Evolutionary conservation across 2,113 vertebrate species (phyloP).

Genomic region (Alces alces): DNA sequence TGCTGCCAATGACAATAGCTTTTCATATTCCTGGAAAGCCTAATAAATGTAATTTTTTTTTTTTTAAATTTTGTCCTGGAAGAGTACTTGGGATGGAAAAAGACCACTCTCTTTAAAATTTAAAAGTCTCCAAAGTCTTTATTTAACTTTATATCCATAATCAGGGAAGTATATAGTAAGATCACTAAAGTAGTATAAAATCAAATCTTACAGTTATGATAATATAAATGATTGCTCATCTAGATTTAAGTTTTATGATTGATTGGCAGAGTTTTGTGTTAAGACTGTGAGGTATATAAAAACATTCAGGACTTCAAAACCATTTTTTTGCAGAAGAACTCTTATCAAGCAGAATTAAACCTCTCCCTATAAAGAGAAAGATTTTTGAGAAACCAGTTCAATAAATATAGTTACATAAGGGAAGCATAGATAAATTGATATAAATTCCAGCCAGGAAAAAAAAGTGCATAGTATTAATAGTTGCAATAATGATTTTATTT

Average conservation of each 20-base stretch:
- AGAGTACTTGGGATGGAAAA: background rate
- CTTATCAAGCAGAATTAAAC: conserved; percentile 16
- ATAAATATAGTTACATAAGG: background rate
- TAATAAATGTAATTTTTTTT: background rate
- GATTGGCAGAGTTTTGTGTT: background rate
- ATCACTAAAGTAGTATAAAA: background rate
- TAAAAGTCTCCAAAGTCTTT: background rate
- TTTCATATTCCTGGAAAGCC: background rate
- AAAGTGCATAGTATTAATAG: background rate
- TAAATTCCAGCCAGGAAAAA: background rate
- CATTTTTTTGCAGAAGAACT: background rate
- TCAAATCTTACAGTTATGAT: background rate
- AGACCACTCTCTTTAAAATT: background rate
- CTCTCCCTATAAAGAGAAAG: background rate
- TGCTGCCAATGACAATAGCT: background rate
- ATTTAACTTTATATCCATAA: background rate
- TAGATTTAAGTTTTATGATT: background rate
- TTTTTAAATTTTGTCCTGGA: background rate
- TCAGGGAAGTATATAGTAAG: background rate
- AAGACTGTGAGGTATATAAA: background rate
- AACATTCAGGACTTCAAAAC: background rate
- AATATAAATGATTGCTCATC: background rate
- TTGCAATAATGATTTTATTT: background rate
- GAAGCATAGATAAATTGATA: background rate
- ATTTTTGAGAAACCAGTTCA: background rate